Evolutionary conservation across 2,113 vertebrate species (phyloP).

Genomic region (Notechis scutatus): DNA sequence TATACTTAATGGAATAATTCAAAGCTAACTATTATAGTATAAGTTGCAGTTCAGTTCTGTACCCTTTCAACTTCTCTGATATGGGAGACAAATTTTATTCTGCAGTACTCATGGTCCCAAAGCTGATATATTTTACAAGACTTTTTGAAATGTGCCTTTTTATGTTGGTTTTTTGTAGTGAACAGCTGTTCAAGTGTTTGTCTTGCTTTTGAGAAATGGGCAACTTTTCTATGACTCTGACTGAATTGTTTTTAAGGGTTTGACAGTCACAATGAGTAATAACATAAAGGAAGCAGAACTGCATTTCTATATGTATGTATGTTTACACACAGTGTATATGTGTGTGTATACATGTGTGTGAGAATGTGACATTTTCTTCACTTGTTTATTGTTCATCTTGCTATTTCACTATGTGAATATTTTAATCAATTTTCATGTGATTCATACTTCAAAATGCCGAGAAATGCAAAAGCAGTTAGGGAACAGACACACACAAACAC

Average conservation of each 20-base stretch:
- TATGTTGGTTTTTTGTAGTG: background rate
- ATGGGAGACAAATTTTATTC: background rate
- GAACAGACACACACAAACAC: background rate
- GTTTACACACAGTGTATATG: background rate
- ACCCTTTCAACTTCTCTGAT: background rate
- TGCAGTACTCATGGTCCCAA: background rate
- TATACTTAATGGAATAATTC: background rate
- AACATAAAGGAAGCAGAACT: background rate
- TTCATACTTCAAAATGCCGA: background rate
- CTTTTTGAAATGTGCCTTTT: background rate
- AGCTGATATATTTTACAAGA: background rate
- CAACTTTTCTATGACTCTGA: background rate
- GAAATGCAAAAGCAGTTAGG: background rate
- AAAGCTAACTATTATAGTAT: background rate
- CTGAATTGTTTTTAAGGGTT: background rate
- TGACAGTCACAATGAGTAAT: background rate
- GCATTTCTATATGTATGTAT: background rate
- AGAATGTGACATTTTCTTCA: background rate
- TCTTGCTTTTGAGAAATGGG: background rate
- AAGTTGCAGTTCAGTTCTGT: background rate
- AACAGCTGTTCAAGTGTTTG: background rate
- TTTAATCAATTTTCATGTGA: background rate
- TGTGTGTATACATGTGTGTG: background rate
- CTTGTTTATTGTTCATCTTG: background rate
- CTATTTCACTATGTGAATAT: background rate